These are phyloP conservation scores for Sphenodon punctatus DNA, from an alignment of 2,797 vertebrate species.

Conservation along the genomic window DNA sequence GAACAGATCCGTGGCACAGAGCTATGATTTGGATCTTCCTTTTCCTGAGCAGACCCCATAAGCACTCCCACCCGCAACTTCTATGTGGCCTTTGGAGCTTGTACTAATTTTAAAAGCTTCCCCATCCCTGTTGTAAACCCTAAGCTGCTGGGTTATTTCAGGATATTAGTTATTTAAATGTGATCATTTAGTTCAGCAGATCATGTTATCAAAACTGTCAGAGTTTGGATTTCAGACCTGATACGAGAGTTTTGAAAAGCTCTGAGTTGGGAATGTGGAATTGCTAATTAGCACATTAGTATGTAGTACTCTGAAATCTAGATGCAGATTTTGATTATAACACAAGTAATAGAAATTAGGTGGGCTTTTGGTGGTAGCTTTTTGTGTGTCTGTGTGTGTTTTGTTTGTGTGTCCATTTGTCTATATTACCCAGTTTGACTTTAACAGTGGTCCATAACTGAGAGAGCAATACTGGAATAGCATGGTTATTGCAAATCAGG, in stretches of 20 bases:
- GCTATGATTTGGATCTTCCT: too few species aligned
- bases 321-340: neutral
- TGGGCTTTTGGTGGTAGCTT: neutral
- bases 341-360: fast-evolving
- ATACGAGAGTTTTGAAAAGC: neutral
- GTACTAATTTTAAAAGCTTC: too few species aligned
- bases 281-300: neutral
- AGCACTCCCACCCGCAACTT: too few species aligned
- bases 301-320: neutral
- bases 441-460: fast-evolving
- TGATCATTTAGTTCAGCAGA: fast-evolving
- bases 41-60: too few species aligned
- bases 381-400: too few species aligned
- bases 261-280: neutral
- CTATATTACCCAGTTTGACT: fast-evolving
- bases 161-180: neutral
- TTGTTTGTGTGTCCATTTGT: neutral
- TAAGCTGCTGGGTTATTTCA: neutral
- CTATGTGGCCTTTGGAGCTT: too few species aligned
- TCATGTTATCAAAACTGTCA: neutral
- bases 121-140: neutral
- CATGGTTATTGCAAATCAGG: fast-evolving
- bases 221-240: neutral
- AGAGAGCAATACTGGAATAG: neutral
- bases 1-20: too few species aligned